Evolutionary conservation across 1,140 invertebrate genomes (phyloP), one percentile per base, ranked within the genome.

Genomic region (Riptortus pedestris): DNA sequence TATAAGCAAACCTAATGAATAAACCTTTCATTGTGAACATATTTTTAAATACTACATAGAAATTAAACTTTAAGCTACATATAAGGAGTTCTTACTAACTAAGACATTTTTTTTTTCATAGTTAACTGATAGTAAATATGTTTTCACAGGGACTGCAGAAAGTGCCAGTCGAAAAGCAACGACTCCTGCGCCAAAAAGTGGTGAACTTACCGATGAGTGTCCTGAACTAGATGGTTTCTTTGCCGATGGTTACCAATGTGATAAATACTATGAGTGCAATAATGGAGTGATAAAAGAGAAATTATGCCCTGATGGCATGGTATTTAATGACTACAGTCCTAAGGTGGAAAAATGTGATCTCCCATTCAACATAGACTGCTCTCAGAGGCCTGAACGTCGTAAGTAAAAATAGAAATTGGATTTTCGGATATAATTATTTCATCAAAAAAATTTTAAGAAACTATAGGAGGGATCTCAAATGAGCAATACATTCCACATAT

Each of bases 221-320:
- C 90, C 90, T 0, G 87, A 91, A 71, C 79, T 83, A 2, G 83
- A 90, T 69, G 90, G 91, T 16, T 92, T 83, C 73, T 93, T 91
- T 72, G 86, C 90, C 4, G 89, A 91, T 70, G 82, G 83, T 9
- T 83, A 88, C 69, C 90, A 93, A 73, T 94, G 91, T 71, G 91
- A 95, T 76, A 91, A 91, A 73, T 95, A 93, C 72, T 91, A 92
- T 74, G 85, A 85, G 62, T 94, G 91, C 75, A 77, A 77, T 4
- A 72, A 79, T 77, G 84, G 70, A 79, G 86, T 18, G 65, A 80
- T 85, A 45, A 86, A 80, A 0, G 87, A 88, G 68, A 87, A 88
- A 71, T 76, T 92, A 0, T 93, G 91, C 69, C 86, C 89, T 0
- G 91, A 93, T 72, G 91, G 91, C n/a, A 84, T 92, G 75, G 90